phyloP scores from a whole-genome alignment of 2,888 invertebrate species.

The Oxycera nigricornis region DNA sequence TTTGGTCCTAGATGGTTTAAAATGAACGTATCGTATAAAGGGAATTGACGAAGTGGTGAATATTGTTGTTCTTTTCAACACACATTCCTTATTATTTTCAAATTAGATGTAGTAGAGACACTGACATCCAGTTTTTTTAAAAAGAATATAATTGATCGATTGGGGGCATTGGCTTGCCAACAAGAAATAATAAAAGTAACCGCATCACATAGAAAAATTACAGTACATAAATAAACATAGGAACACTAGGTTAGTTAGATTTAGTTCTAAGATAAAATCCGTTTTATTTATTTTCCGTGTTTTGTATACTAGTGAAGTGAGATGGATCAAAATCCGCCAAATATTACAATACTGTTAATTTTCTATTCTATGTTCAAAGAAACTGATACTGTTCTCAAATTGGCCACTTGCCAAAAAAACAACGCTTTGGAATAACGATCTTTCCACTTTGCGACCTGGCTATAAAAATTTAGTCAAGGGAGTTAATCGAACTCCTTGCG shows the following conservation, averaged over 20 bases:
- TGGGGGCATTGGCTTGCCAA: constrained; percentile 25
- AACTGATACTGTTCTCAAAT: too few relatives aligned
- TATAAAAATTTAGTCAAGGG: too few relatives aligned
- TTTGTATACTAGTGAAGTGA: constrained; percentile 21
- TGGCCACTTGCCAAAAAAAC: too few relatives aligned
- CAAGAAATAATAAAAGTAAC: not conserved
- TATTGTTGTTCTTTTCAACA: not conserved
- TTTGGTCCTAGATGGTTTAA: not conserved
- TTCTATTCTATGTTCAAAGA: too few relatives aligned
- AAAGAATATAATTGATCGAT: not conserved
- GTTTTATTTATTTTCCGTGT: constrained; percentile 26
- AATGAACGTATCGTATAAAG: not conserved
- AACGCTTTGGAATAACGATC: too few relatives aligned
- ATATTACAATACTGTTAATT: too few relatives aligned
- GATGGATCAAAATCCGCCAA: too few relatives aligned
- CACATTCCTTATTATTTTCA: constrained; percentile 16
- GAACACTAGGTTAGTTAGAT: not conserved
- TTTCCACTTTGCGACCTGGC: too few relatives aligned
- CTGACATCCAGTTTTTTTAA: not conserved
- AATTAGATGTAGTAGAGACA: not conserved
- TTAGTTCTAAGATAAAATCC: constrained; percentile 11
- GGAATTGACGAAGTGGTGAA: constrained; percentile 16
- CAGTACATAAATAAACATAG: not conserved
- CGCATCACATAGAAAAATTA: constrained; percentile 14
- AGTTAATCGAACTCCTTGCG: too few relatives aligned